phyloP scores from a whole-genome alignment of 2,113 vertebrate species.

The Antennarius striatus region DNA sequence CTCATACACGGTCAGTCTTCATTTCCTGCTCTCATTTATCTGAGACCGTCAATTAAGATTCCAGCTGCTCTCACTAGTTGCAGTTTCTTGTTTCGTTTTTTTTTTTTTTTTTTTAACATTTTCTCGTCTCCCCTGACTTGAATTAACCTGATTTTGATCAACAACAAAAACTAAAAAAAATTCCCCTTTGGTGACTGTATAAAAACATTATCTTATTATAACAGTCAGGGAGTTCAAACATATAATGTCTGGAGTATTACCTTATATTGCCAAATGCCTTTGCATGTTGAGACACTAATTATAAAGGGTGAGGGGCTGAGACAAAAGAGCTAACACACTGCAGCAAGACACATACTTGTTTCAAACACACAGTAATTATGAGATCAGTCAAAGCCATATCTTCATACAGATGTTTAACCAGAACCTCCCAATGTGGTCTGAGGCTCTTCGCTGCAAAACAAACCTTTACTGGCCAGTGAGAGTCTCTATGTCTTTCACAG shows the following conservation, averaged over 20 bases:
- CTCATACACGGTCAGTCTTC: too few relatives aligned
- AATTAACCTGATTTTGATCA: too few relatives aligned
- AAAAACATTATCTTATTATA: neutral
- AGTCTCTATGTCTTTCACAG: neutral
- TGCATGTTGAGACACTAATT: slow-evolving; percentile 41
- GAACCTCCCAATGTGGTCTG: slow-evolving; percentile 31
- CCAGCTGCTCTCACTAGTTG: too few relatives aligned
- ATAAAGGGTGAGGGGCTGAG: slow-evolving; percentile 36
- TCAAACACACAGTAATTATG: slow-evolving; percentile 57
- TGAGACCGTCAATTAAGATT: too few relatives aligned
- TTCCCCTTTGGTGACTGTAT: too few relatives aligned
- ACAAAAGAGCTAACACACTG: slow-evolving; percentile 20
- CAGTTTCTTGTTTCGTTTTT: too few relatives aligned
- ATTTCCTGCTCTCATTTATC: too few relatives aligned
- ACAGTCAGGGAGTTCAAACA: neutral
- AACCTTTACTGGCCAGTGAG: slow-evolving; percentile 6
- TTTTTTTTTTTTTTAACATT: too few relatives aligned
- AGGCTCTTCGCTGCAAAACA: slow-evolving; percentile 19
- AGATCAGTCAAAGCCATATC: slow-evolving; percentile 51
- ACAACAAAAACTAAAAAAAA: too few relatives aligned
- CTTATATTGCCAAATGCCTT: neutral
- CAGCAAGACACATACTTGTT: slow-evolving; percentile 37
- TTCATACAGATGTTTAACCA: slow-evolving; percentile 40
- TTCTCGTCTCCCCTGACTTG: too few relatives aligned
- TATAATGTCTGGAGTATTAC: neutral